Base-by-base conservation (phyloP, 2,113 vertebrate genomes). In the Gadus chalcogrammus region DNA sequence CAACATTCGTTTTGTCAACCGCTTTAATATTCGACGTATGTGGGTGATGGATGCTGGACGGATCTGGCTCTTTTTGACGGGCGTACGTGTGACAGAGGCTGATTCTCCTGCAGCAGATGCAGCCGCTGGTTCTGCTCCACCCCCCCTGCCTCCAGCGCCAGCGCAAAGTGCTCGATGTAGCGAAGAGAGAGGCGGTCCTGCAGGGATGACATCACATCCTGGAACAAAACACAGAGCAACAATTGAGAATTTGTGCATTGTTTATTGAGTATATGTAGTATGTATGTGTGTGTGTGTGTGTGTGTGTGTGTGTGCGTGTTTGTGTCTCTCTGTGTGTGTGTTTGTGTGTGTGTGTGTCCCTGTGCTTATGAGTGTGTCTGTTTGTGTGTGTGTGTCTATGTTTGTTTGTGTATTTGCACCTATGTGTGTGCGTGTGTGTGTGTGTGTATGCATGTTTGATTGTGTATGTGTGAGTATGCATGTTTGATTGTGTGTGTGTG, bases 141-240 rank as follows among this genome's bases (percentile, higher is more conserved):
- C 66, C 93, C 95, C 42, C 93, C 93, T 67, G 96, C 96, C 83
- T 99, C 97, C 86, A 99, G 91, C 86, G 97, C 95, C 73, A 99
- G 92, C 82, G 96, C 94, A 82, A 99, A 99, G 81, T 99, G 96
- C 90, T 99, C 97, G 20, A 98, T 97, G 87, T 97, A 94, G 65
- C 95, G 95, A 75, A 99, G 89, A n/a, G 97, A 97, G 77, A 99
- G 95, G 65, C 97, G 96, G 85, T 99, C 97, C 89, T 99, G 97
- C 87, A 98, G 79, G 0, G 97, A 98, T 68, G 95, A 94, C 85
- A 98, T 98, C 86, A 99, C 97, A 74, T 99, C 97, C 97, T 99
- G 70, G 64, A 85, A 67, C 65, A 31, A 28, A 11, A 35, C 67
- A 65, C 4, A 15, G 18, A n/a, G 15, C 24, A 18, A 16, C 12